phyloP scores from a whole-genome alignment of 2,113 vertebrate species.

The Butastur rufipennis region DNA sequence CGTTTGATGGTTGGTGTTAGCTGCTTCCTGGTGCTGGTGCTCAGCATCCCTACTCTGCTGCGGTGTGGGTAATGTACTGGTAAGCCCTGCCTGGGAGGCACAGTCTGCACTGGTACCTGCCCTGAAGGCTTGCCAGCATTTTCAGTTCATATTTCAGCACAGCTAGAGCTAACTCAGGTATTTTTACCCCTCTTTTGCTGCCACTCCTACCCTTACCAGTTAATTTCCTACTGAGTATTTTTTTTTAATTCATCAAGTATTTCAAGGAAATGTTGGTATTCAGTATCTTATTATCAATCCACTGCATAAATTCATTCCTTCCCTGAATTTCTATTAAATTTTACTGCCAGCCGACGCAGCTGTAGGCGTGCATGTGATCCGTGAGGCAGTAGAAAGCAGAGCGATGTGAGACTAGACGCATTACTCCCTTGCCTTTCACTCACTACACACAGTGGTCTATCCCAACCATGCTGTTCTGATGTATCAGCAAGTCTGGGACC shows the following conservation, averaged over 20 bases:
- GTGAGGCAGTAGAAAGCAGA: neutral
- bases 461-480: rapidly evolving
- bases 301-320: neutral
- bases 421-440: neutral
- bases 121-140: neutral
- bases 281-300: neutral
- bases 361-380: neutral
- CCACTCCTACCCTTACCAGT: neutral
- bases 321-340: neutral
- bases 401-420: neutral
- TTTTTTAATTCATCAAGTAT: neutral
- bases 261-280: neutral
- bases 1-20: rapidly evolving
- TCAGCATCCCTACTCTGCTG: rapidly evolving
- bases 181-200: neutral
- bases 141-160: neutral
- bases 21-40: neutral
- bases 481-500: rapidly evolving
- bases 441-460: neutral
- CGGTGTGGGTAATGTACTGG: rapidly evolving
- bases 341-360: neutral
- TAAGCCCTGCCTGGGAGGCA: neutral
- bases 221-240: neutral
- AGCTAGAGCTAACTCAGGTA: neutral
- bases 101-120: neutral